Evolutionary conservation across 1,140 invertebrate genomes (phyloP).

Genomic region (Listronotus oregonensis): DNA sequence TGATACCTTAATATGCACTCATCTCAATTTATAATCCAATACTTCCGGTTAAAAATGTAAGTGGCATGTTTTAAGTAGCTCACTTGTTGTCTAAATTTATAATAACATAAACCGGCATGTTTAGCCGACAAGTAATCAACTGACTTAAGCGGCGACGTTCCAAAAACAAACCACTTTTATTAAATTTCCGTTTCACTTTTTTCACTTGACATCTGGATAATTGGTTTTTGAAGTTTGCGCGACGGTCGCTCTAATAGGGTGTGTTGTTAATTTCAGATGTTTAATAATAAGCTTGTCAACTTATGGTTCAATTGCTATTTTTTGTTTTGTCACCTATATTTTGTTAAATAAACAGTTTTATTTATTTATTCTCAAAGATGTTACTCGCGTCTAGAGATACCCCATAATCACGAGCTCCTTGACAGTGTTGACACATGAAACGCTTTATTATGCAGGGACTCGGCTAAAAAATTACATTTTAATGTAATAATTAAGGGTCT

Average conservation of each 20-base stretch:
- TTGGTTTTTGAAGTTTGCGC: constrained; percentile 6
- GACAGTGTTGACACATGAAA: too few relatives aligned
- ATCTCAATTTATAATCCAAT: constrained; percentile 11
- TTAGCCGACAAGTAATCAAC: constrained; percentile 17
- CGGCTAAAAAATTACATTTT: too few relatives aligned
- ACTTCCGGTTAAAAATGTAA: constrained; percentile 18
- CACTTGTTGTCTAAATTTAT: constrained; percentile 28
- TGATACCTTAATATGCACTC: background rate
- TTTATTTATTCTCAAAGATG: too few relatives aligned
- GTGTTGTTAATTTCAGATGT: too few relatives aligned
- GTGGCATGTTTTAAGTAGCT: constrained; percentile 17
- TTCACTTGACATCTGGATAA: constrained; percentile 8
- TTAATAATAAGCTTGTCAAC: too few relatives aligned
- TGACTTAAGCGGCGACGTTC: constrained; percentile 10
- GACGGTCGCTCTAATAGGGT: background rate
- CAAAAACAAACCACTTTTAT: constrained; percentile 20
- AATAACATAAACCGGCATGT: constrained; percentile 19
- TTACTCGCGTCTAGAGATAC: too few relatives aligned
- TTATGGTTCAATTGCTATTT: too few relatives aligned
- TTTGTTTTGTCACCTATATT: too few relatives aligned
- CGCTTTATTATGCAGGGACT: too few relatives aligned
- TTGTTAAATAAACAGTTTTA: too few relatives aligned
- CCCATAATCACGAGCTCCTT: too few relatives aligned
- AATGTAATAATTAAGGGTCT: too few relatives aligned
- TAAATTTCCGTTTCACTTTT: constrained; percentile 17